Evolutionary conservation across 2,888 invertebrate species (phyloP).

Genomic region (Ichneumon xanthorius): DNA sequence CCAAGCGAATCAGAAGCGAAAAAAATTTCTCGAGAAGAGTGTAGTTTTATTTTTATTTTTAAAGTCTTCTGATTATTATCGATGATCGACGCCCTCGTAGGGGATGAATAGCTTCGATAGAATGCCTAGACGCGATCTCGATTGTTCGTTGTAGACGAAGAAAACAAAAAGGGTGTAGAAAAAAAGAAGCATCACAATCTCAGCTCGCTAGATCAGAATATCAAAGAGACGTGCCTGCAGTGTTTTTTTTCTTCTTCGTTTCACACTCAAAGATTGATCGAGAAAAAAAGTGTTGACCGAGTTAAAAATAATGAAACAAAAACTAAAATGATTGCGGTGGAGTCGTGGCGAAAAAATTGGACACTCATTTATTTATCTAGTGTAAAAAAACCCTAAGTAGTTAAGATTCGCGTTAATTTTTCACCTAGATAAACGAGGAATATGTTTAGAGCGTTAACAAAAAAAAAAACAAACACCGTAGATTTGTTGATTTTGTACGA

Average conservation of each 20-base stretch:
- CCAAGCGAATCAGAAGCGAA: constrained; percentile 5
- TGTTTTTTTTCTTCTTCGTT: constrained; percentile 34
- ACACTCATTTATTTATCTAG: constrained; percentile 65
- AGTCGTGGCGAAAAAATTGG: constrained; percentile 42
- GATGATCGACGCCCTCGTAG: background rate
- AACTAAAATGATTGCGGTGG: background rate
- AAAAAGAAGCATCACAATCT: constrained; percentile 21
- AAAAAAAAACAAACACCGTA: constrained; percentile 42
- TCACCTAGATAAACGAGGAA: constrained; percentile 64
- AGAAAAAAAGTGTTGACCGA: background rate
- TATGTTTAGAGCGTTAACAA: constrained; percentile 59
- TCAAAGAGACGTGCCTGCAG: constrained; percentile 76
- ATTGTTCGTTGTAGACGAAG: constrained; percentile 23
- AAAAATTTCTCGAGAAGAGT: background rate
- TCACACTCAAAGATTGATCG: constrained; percentile 1
- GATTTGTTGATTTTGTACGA: constrained; percentile 66
- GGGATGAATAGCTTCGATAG: constrained; percentile 29
- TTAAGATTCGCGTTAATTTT: constrained; percentile 67
- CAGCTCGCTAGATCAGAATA: constrained; percentile 64
- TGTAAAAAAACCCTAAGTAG: constrained; percentile 55
- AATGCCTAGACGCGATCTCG: constrained; percentile 37
- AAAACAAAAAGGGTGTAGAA: background rate
- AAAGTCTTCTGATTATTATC: background rate
- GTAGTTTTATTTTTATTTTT: background rate
- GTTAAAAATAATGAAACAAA: constrained; percentile 5